Conservation (phyloP, 2,888 invertebrate species). For the Acanthopleura granulata region DNA sequence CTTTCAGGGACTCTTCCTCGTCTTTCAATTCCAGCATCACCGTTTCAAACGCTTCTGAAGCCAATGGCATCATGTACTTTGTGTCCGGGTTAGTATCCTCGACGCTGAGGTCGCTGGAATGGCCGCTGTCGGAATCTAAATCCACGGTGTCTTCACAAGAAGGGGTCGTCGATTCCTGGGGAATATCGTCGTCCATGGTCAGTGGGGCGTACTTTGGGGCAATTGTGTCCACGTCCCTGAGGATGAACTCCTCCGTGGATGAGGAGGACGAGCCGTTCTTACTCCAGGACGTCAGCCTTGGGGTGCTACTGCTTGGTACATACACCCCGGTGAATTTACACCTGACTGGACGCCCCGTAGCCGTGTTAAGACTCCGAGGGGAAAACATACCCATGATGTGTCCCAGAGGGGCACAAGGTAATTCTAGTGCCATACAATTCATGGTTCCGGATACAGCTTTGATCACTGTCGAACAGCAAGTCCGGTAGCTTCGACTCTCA, state of each 20-base stretch:
- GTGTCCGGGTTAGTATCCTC: background rate
- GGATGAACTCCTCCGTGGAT: background rate
- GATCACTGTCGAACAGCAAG: too few species aligned
- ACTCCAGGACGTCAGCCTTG: background rate
- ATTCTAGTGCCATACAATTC: slow-evolving; percentile 4
- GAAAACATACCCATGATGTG: slow-evolving; percentile 1
- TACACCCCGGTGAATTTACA: slow-evolving; percentile 10
- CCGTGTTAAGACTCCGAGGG: background rate
- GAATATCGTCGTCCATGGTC: background rate
- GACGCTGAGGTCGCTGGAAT: background rate
- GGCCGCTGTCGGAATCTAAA: background rate
- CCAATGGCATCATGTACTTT: background rate
- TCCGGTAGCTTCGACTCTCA: too few species aligned
- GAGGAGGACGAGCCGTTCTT: background rate
- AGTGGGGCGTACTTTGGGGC: background rate
- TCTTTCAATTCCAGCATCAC: background rate
- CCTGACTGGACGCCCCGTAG: background rate
- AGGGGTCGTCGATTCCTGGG: background rate
- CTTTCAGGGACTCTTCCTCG: background rate
- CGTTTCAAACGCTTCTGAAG: background rate
- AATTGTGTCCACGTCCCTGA: background rate
- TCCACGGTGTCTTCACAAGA: background rate
- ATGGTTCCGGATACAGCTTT: background rate
- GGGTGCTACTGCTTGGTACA: background rate
- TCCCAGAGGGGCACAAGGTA: background rate